Evolutionary conservation across 2,888 invertebrate genomes (phyloP), one percentile per base, ranked within the genome.

Genomic region (Drosophila tanythrix): DNA sequence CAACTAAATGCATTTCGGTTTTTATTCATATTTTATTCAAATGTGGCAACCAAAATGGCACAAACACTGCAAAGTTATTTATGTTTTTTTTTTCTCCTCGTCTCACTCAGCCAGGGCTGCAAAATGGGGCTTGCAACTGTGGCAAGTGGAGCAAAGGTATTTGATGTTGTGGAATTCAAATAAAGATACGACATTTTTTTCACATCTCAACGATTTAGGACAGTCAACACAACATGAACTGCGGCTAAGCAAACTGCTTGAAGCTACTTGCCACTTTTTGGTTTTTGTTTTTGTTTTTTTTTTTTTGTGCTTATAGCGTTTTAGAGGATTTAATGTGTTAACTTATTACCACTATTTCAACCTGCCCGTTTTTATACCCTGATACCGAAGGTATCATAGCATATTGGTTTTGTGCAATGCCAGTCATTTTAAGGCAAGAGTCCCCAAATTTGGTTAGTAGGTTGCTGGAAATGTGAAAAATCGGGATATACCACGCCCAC

Each of bases 1-100:
- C 76, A 74, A 74, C 88, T 90, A 88, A 90, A 88, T 87, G 90
- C 86, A 90, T 90, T 87, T 87, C 84, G 81, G 89, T 79, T 87
- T 83, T 87, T 87, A 88, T 87, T 87, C 90, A 90, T 90, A 87
- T 87, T 87, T 87, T 88, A 87, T 87, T 87, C 81, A 86, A 86
- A 86, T 89, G 88, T 85, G 87, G 73, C 89, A 82, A 88, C 83
- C 76, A 78, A 89, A 89, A 89, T 89, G 85, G 89, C 88, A 84
- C 83, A 85, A 85, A 89, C 88, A 88, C 85, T 85, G 89, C 76
- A 69, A 80, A 88, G 89, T 84, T 85, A 89, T 85, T 85, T 85
- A 84, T 89, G 75, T 78, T 77, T 79, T 58, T 69, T 70, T 68
- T 40, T 65, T 21, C 15, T n/a, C n/a, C 40, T 55, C 46, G 21